Evolutionary conservation across 2,797 vertebrate species (phyloP), one percentile per base, ranked within the genome.

Genomic region (Kryptolebias ocellatus): DNA sequence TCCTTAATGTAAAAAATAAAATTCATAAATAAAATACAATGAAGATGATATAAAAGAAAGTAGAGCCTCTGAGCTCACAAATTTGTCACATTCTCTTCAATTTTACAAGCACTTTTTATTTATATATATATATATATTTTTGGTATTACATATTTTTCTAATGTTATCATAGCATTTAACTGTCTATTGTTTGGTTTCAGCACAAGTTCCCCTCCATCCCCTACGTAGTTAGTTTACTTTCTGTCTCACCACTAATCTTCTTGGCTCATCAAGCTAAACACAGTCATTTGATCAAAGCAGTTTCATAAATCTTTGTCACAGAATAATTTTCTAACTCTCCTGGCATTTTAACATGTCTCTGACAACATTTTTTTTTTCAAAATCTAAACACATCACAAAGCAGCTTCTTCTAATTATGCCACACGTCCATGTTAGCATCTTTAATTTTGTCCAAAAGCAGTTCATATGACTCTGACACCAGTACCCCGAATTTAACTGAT

Each of bases 401-500:
- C 88, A 92, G 90, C 89, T 92, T 90, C 70, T 80, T 88, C 78
- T 87, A 85, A 90, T 92, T 91, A 89, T 73, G 62, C 76, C 74
- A 77, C 85, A 78, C 86, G 84, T 90, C 78, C 79, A 85, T 86
- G 87, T 86, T 84, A 75, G 79, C 81, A 68, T 81, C 81, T 81
- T 81, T 89, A 86, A 85, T 83, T 86, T 83, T 74, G 64, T 78
- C 81, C 73, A 88, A 79, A 80, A 84, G 78, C 70, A 58, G 87
- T 90, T 88, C 91, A 86, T 86, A 87, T 90, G 77, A 84, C 73
- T 86, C 60, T 84, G 87, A 89, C 85, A 89, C 83, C 88, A 83
- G 81, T 87, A 76, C 71, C 63, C 70, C n/a, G 29, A 80, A 84
- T 81, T 83, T 75, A 56, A 74, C 71, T 15, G 16, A 67, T 64